These are phyloP conservation scores for Pachycephus smyrnensis DNA, from an alignment of 2,888 invertebrate species.

Conservation along the genomic window DNA sequence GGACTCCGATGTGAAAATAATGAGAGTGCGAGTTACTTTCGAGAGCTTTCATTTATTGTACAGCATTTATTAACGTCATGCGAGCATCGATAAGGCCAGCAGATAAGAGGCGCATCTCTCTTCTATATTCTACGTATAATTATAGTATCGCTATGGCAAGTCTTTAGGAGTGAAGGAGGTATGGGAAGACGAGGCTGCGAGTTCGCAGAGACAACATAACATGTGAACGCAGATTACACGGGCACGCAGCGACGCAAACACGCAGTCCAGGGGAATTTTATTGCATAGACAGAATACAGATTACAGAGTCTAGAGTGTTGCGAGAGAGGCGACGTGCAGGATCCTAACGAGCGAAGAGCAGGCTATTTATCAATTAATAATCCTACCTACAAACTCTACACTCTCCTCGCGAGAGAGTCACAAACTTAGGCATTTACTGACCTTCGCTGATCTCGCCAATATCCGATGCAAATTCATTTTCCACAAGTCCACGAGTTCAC, in stretches of 20 bases:
- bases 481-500: not conserved
- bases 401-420: not conserved
- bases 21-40: not conserved
- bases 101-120: not conserved
- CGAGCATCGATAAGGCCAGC: not conserved
- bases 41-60: not conserved
- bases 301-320: not conserved
- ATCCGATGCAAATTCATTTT: not conserved
- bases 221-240: not conserved
- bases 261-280: not conserved
- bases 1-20: not conserved
- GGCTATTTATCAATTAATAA: not conserved
- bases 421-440: not conserved
- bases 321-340: not conserved
- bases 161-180: not conserved
- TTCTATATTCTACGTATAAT: not conserved
- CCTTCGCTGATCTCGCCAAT: not conserved
- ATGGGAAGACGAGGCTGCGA: not conserved
- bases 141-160: not conserved
- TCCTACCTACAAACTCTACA: not conserved
- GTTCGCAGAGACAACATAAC: not conserved
- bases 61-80: not conserved
- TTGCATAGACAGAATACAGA: not conserved
- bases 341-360: not conserved
- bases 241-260: not conserved